Base-by-base conservation (phyloP, 2,888 invertebrate species). In the Sinopyrophorus schimmeli region DNA sequence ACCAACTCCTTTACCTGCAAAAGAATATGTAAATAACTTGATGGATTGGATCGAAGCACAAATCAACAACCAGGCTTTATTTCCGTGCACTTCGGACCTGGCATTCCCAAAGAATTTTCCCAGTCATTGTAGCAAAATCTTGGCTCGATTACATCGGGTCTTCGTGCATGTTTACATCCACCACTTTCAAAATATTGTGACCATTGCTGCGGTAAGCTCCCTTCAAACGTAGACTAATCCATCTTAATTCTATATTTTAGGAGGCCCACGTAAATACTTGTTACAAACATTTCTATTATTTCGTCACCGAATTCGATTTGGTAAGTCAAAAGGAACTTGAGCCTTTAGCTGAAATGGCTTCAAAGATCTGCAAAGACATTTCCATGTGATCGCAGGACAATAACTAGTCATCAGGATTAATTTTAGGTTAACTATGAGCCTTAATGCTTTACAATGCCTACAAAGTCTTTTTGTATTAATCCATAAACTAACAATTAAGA, bases 91-190 rank as follows among this genome's bases (percentile, higher is more conserved):
- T 46, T 86, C 86, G 58, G 92, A 89, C 75, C 80, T 89, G 54
- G 90, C 92, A 20, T 94, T 94, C 74, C 93, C 93, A 3, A 90
- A 86, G 70, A 85, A 86, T 37, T 94, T 92, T 74, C 68, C 80
- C 16, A 80, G 80, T 16, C 77, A 87, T 7, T 90, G 91, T 67
- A 85, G 89, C 62, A 94, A 94, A 75, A 92, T 94, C 55, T 73
- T 94, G 59, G 92, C 92, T 0, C 78, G 93, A 35, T 75, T 94
- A 27, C 93, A 92, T 73, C 78, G 93, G 58, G 92, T 94, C 2
- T 94, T 94, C 72, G 93, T 94, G 1, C 93, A 94, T 72, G 92
- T 93, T 27, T 94, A 94, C 69, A 94, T 94, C 55, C 93, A 94
- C 74, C 94, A 94, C 72, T 95, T 94, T 72, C 92, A 94, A 69